Percentiles rank a stretch among this genome's conserved stretches.
These are phyloP conservation scores for Diachasma alloeum DNA, from an alignment of 1,140 invertebrate genomes.

Conservation along the genomic window DNA sequence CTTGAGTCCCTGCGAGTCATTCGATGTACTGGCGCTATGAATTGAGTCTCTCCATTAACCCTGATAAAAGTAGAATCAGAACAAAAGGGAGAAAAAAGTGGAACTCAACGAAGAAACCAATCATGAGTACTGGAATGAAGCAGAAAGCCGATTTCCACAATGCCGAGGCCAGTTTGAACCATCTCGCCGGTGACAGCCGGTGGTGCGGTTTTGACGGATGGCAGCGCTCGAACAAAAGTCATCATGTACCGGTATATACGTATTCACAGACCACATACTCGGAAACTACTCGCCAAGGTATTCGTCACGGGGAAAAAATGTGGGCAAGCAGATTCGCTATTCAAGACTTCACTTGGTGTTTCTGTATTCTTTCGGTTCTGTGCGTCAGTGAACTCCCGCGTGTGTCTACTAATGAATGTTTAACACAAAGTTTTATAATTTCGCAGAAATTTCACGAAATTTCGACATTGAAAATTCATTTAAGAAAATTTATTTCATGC, in stretches of 20 bases:
- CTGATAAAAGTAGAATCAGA: neutral
- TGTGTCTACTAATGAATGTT: too few species aligned
- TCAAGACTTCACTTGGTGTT: too few species aligned
- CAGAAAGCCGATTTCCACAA: neutral
- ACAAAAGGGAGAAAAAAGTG: neutral
- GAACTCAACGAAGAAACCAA: neutral
- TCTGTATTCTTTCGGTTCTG: neutral
- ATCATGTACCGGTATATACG: conserved; percentile 3
- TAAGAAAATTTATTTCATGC: too few species aligned
- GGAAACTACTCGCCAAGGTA: neutral
- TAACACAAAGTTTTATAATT: too few species aligned
- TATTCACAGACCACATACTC: neutral
- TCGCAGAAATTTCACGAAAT: too few species aligned
- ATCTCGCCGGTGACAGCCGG: conserved; percentile 18
- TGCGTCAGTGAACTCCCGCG: too few species aligned
- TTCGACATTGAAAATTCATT: too few species aligned
- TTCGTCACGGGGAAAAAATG: neutral
- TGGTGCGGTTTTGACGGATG: conserved; percentile 41
- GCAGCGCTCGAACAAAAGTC: conserved; percentile 41
- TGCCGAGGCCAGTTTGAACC: neutral
- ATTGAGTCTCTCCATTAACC: neutral
- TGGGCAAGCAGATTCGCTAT: neutral
- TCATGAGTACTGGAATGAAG: neutral
- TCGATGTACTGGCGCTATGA: neutral
- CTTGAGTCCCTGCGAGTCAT: neutral